These are phyloP conservation scores for Lepus americanus DNA, from an alignment of 2,113 vertebrate genomes.

Conservation along the genomic window DNA sequence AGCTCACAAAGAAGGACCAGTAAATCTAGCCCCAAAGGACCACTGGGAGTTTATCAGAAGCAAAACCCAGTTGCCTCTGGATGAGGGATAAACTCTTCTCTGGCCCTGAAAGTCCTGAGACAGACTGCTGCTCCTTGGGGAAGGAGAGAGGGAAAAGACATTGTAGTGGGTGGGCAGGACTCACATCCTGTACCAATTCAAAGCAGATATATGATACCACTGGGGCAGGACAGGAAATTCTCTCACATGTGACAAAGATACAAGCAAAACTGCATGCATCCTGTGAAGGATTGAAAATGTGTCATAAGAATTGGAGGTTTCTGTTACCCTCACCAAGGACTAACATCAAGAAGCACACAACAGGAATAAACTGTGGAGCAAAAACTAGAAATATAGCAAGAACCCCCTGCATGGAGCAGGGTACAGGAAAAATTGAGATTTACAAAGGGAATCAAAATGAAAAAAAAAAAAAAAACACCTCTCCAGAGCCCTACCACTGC, in stretches of 20 bases:
- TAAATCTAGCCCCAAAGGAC: background rate
- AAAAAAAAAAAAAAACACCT: background rate
- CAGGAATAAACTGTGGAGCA: background rate
- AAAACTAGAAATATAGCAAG: background rate
- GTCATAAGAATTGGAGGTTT: background rate
- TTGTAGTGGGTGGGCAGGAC: background rate
- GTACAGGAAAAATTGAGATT: background rate
- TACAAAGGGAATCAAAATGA: background rate
- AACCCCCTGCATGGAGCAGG: no score
- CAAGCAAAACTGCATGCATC: background rate
- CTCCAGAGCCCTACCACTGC: background rate
- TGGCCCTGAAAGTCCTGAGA: background rate
- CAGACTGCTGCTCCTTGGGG: no score
- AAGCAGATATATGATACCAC: background rate
- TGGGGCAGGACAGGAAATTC: background rate
- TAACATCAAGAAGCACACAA: background rate
- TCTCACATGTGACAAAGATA: background rate
- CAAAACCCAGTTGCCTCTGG: background rate
- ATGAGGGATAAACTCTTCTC: no score
- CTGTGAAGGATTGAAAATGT: background rate
- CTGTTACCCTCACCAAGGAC: background rate
- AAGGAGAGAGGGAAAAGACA: no score
- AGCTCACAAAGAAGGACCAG: background rate
- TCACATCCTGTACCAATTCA: background rate
- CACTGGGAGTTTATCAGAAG: background rate